phyloP scores from a whole-genome alignment of 2,888 invertebrate species.

The Brenthis hecate region DNA sequence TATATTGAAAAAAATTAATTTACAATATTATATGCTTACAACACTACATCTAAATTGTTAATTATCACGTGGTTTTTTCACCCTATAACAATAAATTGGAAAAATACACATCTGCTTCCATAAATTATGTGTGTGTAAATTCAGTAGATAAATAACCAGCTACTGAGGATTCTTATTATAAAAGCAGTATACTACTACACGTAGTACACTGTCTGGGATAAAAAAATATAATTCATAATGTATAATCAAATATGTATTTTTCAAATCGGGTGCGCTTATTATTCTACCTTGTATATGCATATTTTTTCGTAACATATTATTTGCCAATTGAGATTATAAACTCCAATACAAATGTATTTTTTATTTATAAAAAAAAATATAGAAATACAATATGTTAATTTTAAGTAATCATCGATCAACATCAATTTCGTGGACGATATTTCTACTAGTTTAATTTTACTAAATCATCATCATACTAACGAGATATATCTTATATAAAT shows the following conservation, averaged over 20 bases:
- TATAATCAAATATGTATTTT: conserved; percentile 19
- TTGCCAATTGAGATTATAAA: conserved; percentile 8
- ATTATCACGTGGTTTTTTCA: conserved; percentile 72
- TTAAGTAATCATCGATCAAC: conserved; percentile 9
- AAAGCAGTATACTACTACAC: neutral
- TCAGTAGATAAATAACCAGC: conserved; percentile 16
- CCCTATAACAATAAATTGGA: conserved; percentile 45
- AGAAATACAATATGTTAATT: neutral
- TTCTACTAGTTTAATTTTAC: neutral
- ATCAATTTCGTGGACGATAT: conserved; percentile 3
- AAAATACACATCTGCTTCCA: conserved; percentile 23
- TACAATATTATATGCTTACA: conserved; percentile 54
- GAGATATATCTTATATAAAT: conserved; percentile 49
- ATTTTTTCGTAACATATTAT: neutral
- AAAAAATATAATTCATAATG: neutral
- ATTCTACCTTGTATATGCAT: conserved; percentile 12
- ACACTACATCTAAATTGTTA: conserved; percentile 63
- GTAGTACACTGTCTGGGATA: neutral
- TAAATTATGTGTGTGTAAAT: neutral
- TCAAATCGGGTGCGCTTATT: conserved; percentile 24
- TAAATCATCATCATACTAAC: conserved; percentile 1
- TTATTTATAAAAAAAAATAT: neutral
- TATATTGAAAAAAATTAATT: conserved; percentile 54
- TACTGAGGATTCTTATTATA: neutral
- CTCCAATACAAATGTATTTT: conserved; percentile 1